Conservation (phyloP, 1,140 invertebrate species). For the Drosophila serrata region DNA sequence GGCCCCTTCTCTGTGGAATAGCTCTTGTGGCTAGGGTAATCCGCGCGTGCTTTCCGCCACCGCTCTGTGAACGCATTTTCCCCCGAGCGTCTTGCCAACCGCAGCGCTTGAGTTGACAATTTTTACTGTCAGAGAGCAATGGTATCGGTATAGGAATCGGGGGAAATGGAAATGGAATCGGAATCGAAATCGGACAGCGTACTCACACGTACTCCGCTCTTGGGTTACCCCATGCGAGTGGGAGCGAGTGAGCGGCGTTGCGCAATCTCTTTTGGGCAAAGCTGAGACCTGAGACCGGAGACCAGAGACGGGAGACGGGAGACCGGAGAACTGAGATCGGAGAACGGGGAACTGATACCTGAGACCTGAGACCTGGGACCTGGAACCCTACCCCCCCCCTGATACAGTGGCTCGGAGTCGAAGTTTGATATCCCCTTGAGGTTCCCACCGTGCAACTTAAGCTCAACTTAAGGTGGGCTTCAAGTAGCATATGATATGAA, state of each 20-base stretch:
- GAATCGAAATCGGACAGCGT: slow-evolving; percentile 13
- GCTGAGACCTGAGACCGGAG: slow-evolving; percentile 11
- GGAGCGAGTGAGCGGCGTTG: slow-evolving; percentile 36
- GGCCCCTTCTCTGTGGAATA: slow-evolving; percentile 1
- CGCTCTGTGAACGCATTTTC: slow-evolving; percentile 37
- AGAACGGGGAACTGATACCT: neutral
- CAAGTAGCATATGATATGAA: neutral
- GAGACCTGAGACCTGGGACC: neutral
- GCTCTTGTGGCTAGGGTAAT: slow-evolving; percentile 11
- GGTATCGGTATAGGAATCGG: neutral
- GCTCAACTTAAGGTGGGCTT: slow-evolving; percentile 10
- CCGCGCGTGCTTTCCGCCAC: slow-evolving; percentile 11
- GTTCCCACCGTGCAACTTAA: slow-evolving; percentile 4
- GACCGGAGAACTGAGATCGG: neutral
- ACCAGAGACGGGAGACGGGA: neutral
- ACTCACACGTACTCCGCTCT: slow-evolving; percentile 23
- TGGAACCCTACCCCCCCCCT: neutral
- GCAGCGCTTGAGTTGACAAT: slow-evolving; percentile 51
- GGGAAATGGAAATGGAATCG: neutral
- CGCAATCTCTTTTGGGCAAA: slow-evolving; percentile 28
- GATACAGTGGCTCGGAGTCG: neutral
- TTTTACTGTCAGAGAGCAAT: slow-evolving; percentile 30
- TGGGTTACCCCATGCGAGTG: neutral
- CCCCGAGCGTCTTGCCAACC: slow-evolving; percentile 24
- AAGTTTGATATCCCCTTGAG: neutral